These are phyloP conservation scores for Calliopsis andreniformis DNA, from an alignment of 1,140 invertebrate species.

Conservation along the genomic window DNA sequence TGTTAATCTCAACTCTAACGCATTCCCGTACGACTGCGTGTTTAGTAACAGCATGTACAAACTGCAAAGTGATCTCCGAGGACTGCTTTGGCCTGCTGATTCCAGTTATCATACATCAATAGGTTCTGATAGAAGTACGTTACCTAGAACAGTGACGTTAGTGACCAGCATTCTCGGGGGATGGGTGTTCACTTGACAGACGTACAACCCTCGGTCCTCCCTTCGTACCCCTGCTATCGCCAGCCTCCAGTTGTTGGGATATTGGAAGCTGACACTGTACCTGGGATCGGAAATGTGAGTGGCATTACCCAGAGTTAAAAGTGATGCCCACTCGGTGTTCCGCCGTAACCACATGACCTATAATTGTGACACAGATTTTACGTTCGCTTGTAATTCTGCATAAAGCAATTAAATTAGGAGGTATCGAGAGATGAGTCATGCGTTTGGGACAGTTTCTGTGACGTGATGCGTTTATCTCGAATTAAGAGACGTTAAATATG, in stretches of 20 bases:
- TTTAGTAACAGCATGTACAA: too few relatives aligned
- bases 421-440: background rate
- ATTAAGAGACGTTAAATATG: background rate
- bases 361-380: conserved; percentile 40
- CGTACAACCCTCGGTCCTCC: conserved; percentile 89
- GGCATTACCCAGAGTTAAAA: conserved; percentile 82
- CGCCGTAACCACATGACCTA: conserved; percentile 83
- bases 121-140: conserved; percentile 21
- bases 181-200: conserved; percentile 93
- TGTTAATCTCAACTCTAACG: background rate
- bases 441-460: background rate
- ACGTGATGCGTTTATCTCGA: background rate
- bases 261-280: conserved; percentile 78
- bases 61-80: too few relatives aligned
- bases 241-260: conserved; percentile 92
- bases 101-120: background rate
- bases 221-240: conserved; percentile 88
- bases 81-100: background rate
- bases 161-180: conserved; percentile 84
- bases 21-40: too few relatives aligned
- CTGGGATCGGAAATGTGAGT: conserved; percentile 83
- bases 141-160: conserved; percentile 79
- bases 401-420: background rate
- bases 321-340: conserved; percentile 78
- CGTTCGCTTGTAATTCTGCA: conserved; percentile 7